phyloP scores from a whole-genome alignment of 2,797 vertebrate genomes.

The Rallus crepitans region DNA sequence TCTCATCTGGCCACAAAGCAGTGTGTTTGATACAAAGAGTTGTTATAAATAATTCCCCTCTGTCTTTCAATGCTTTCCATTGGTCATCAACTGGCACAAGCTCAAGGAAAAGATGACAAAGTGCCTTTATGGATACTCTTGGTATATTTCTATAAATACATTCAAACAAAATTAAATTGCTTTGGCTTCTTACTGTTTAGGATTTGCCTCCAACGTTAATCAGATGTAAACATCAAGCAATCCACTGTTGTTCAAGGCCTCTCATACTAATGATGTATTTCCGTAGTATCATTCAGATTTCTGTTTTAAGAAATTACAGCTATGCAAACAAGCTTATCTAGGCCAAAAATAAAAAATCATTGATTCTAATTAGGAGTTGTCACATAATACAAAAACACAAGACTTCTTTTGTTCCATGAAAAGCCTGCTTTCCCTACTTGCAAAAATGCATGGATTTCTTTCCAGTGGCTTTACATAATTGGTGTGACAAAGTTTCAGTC shows the following conservation, averaged over 20 bases:
- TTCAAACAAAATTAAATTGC: constrained; percentile 67
- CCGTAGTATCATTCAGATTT: constrained; percentile 67
- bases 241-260: constrained; percentile 67
- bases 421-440: constrained; percentile 60
- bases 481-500: constrained; percentile 72
- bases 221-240: constrained; percentile 64
- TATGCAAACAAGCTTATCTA: constrained; percentile 80
- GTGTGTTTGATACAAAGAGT: constrained; percentile 48
- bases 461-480: constrained; percentile 72
- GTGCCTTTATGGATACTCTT: constrained; percentile 51
- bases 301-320: constrained; percentile 73
- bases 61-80: constrained; percentile 51
- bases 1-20: constrained; percentile 64
- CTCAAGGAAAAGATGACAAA: constrained; percentile 72
- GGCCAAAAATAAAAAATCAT: constrained; percentile 74
- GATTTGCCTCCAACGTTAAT: constrained; percentile 61
- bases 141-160: constrained; percentile 71
- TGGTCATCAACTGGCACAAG: constrained; percentile 66
- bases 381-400: constrained; percentile 74
- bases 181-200: constrained; percentile 61
- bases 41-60: constrained; percentile 51
- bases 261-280: constrained; percentile 39
- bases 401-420: constrained; percentile 72
- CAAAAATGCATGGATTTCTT: constrained; percentile 67
- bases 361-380: constrained; percentile 80